Conservation (phyloP, 2,113 vertebrate genomes). For the Nesospiza acunhae region DNA sequence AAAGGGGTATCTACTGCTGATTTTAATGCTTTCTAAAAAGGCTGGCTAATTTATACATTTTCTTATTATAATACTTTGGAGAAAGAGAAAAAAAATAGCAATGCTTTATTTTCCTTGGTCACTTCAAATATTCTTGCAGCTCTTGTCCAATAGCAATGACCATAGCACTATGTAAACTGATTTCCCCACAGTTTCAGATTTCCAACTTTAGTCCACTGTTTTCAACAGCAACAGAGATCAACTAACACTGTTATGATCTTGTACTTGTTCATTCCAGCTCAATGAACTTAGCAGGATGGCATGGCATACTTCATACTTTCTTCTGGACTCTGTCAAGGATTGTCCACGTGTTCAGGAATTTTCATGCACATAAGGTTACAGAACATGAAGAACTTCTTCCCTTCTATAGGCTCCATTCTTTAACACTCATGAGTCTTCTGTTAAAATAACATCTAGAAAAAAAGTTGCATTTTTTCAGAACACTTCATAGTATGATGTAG, state of each 20-base stretch:
- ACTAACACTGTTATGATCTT: background rate
- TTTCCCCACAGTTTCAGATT: background rate
- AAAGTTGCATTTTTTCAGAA: background rate
- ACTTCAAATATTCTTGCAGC: background rate
- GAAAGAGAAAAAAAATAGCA: background rate
- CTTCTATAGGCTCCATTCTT: background rate
- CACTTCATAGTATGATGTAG: background rate
- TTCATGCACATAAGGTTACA: background rate
- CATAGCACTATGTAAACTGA: background rate
- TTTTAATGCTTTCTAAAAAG: background rate
- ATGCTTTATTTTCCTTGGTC: background rate
- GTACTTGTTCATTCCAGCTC: background rate
- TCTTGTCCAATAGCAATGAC: background rate
- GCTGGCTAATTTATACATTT: background rate
- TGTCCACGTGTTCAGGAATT: background rate
- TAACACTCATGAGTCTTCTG: background rate
- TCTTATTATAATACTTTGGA: background rate
- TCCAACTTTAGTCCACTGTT: background rate
- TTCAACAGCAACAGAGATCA: background rate
- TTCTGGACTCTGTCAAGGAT: background rate
- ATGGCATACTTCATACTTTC: background rate
- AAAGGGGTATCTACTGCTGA: background rate
- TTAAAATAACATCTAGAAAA: background rate
- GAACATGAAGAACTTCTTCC: background rate
- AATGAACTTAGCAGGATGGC: background rate